Evolutionary conservation across 2,797 vertebrate genomes (phyloP).

Genomic region (Antrozous pallidus): DNA sequence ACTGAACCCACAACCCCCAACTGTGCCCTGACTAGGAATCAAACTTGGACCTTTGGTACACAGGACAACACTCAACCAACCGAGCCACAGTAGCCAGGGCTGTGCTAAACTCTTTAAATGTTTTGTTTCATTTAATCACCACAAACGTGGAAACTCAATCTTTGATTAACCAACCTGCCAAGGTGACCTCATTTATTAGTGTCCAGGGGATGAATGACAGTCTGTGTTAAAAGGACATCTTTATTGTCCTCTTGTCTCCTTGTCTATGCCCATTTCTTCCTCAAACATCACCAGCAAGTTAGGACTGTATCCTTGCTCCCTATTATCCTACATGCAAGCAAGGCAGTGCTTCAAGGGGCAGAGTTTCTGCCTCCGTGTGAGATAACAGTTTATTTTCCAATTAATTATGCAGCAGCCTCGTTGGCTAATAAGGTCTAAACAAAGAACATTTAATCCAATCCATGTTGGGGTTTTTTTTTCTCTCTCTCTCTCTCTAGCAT

Average conservation of each 20-base stretch:
- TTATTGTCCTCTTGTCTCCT: conserved; percentile 64
- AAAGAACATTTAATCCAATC: conserved; percentile 85
- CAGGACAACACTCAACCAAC: too few species aligned
- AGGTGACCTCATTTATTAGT: not conserved
- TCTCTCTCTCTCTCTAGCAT: conserved; percentile 76
- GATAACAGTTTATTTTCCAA: conserved; percentile 81
- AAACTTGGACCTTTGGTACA: too few species aligned
- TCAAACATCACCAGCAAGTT: conserved; percentile 72
- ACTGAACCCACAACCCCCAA: too few species aligned
- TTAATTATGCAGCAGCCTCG: conserved; percentile 83
- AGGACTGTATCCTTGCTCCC: conserved; percentile 5
- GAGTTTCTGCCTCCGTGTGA: conserved; percentile 77
- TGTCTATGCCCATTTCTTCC: conserved; percentile 54
- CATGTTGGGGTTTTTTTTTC: conserved; percentile 55
- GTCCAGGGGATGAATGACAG: not conserved
- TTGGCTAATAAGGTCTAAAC: conserved; percentile 85
- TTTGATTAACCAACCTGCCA: not conserved
- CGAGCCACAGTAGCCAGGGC: too few species aligned
- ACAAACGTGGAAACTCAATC: not conserved
- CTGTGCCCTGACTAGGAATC: too few species aligned
- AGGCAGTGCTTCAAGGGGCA: conserved; percentile 68
- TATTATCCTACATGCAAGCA: conserved; percentile 59
- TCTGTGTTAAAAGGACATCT: conserved; percentile 42
- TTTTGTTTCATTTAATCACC: not conserved
- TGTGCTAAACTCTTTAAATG: not conserved